Evolutionary conservation across 2,113 vertebrate genomes (phyloP), one percentile per base, ranked within the genome.

Genomic region (Fulmarus glacialis): DNA sequence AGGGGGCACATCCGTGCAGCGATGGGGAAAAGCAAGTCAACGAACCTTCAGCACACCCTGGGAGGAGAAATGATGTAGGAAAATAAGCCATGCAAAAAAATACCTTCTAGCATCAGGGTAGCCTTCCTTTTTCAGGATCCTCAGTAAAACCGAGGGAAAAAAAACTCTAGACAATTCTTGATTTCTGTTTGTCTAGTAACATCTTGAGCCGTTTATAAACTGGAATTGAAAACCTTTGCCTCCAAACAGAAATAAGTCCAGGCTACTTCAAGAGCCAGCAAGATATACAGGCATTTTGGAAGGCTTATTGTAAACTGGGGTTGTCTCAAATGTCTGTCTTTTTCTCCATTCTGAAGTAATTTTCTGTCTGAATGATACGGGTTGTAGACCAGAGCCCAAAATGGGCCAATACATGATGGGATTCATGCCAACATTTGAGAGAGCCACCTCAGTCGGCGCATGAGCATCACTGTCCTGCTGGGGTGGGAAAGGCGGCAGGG

Each of bases 1-100:
- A 32, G 12, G 40, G 11, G 18, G 1, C 40, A 48, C 36, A 85
- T 38, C 53, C 1, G 0, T 38, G 38, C 12, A 9, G 13, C 8
- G 30, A 22, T 1, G 2, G 45, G 11, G 36, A 32, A 89, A 77
- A 90, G 14, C 27, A 92, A 86, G 53, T 15, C 42, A 60, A 38
- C 0, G 3, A 66, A 45, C 42, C 42, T 59, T 71, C 63, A 67
- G 30, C 19, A 58, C 4, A 20, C 71, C 5, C 14, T 53, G 15
- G 27, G 16, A 84, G 74, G 38, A 60, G 34, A 87, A 73, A 64
- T 9, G 5, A 27, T 56, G 12, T n/a, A 38, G 24, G 68, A 96
- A 88, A 91, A 86, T 55, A 83, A 83, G 16, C 11, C 10, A 18
- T 24, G 24, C 12, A 56, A 87, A 47, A 59, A 58, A 40, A 6